A percentile compares a stretch with the other conserved stretches of the same genome.
These are phyloP conservation scores for Nycteola revayana DNA, from an alignment of 2,888 invertebrate species.

Conservation along the genomic window DNA sequence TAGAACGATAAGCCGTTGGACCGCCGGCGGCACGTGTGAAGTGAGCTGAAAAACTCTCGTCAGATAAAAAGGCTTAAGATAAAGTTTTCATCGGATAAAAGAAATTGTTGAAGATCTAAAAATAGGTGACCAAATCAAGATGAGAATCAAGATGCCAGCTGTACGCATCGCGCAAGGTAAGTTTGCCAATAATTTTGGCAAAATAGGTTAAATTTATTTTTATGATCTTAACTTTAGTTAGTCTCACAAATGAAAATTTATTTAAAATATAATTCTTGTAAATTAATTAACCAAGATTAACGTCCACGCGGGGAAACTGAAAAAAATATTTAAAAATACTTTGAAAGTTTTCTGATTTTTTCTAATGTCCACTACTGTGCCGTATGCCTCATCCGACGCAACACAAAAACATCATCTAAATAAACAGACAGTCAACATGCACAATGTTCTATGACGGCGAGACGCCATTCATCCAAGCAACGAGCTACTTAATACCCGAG, in stretches of 20 bases:
- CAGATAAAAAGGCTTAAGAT: constrained; percentile 64
- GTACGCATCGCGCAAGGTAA: constrained; percentile 98
- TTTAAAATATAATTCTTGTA: too few relatives aligned
- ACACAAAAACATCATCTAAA: constrained; percentile 44
- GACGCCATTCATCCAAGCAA: constrained; percentile 63
- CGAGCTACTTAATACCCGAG: constrained; percentile 74
- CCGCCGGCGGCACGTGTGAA: constrained; percentile 78
- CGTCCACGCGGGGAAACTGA: too few relatives aligned
- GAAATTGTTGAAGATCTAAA: constrained; percentile 74
- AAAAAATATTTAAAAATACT: too few relatives aligned
- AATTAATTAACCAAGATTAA: too few relatives aligned
- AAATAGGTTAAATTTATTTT: too few relatives aligned
- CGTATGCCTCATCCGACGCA: constrained; percentile 12
- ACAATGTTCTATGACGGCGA: constrained; percentile 43
- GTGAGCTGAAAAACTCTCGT: constrained; percentile 65
- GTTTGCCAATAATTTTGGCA: too few relatives aligned
- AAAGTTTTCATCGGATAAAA: constrained; percentile 66
- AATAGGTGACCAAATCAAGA: constrained; percentile 87
- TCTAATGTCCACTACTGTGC: constrained; percentile 2
- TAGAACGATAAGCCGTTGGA: constrained; percentile 71
- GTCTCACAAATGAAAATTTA: too few relatives aligned
- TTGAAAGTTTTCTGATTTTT: too few relatives aligned
- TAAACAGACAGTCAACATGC: constrained; percentile 46
- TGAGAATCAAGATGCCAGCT: constrained; percentile 99
- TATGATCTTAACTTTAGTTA: too few relatives aligned